These are phyloP conservation scores for Oxyura jamaicensis DNA, from an alignment of 2,113 vertebrate genomes.

Conservation along the genomic window DNA sequence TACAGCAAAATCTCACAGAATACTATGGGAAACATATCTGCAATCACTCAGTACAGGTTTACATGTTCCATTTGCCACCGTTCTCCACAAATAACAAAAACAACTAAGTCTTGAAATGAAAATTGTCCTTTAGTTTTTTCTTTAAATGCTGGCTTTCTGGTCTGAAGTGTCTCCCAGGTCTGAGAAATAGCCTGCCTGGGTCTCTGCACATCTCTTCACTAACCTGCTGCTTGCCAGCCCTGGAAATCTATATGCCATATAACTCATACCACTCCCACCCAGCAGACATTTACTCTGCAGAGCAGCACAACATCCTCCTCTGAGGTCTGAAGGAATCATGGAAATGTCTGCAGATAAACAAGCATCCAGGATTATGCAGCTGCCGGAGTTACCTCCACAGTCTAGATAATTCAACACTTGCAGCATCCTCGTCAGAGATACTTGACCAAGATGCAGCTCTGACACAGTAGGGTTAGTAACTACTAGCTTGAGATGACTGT, in stretches of 20 bases:
- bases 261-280: neutral
- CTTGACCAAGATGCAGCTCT: neutral
- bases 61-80: neutral
- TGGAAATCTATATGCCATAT: neutral
- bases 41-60: neutral
- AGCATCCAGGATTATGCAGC: neutral
- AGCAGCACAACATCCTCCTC: neutral
- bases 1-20: neutral
- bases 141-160: neutral
- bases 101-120: neutral
- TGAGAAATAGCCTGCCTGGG: neutral
- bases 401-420: neutral
- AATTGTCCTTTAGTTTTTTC: neutral
- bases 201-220: neutral
- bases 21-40: neutral
- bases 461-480: accelerated
- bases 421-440: neutral
- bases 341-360: neutral
- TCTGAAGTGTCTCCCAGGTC: neutral
- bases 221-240: neutral
- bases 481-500: neutral
- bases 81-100: neutral
- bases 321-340: neutral
- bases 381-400: neutral
- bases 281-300: neutral